Evolutionary conservation across 1,140 invertebrate species (phyloP).

Genomic region (Dendroctonus ponderosae): DNA sequence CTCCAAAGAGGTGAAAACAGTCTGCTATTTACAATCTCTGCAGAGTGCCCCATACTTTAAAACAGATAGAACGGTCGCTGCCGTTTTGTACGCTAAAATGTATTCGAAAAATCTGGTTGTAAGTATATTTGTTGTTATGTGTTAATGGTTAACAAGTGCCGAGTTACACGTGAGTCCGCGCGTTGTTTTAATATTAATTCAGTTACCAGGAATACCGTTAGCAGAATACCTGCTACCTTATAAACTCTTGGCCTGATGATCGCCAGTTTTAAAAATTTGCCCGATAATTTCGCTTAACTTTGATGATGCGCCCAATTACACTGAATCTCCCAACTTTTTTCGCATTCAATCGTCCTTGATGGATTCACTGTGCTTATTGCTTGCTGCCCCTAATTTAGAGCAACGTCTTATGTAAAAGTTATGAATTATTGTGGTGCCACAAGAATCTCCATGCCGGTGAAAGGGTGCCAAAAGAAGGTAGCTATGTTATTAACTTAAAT

Average conservation of each 20-base stretch:
- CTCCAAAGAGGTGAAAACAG: slow-evolving; percentile 39
- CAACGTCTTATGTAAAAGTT: not conserved
- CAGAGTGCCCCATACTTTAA: slow-evolving; percentile 26
- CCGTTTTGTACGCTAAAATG: slow-evolving; percentile 21
- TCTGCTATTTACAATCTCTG: slow-evolving; percentile 38
- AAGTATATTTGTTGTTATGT: slow-evolving; percentile 23
- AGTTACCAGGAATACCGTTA: slow-evolving; percentile 28
- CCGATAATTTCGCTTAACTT: slow-evolving; percentile 9
- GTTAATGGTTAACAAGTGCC: slow-evolving; percentile 17
- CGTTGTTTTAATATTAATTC: slow-evolving; percentile 31
- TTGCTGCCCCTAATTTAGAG: too few species aligned
- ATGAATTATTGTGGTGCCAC: not conserved
- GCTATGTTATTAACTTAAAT: slow-evolving; percentile 5
- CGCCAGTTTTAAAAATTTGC: slow-evolving; percentile 14
- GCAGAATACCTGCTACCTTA: slow-evolving; percentile 16
- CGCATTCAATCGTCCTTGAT: too few species aligned
- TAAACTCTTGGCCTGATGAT: slow-evolving; percentile 21
- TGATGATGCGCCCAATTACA: slow-evolving; percentile 1
- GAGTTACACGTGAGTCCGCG: slow-evolving; percentile 26
- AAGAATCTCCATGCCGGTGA: slow-evolving; percentile 1
- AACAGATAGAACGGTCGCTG: slow-evolving; percentile 19
- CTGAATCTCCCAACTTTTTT: not conserved
- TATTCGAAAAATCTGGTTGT: slow-evolving; percentile 36
- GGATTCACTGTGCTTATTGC: too few species aligned
- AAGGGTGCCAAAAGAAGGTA: slow-evolving; percentile 13